A percentile compares a stretch with the other conserved stretches of the same genome.
phyloP scores from a whole-genome alignment of 2,797 vertebrate genomes.

The Sebastes steindachneri region DNA sequence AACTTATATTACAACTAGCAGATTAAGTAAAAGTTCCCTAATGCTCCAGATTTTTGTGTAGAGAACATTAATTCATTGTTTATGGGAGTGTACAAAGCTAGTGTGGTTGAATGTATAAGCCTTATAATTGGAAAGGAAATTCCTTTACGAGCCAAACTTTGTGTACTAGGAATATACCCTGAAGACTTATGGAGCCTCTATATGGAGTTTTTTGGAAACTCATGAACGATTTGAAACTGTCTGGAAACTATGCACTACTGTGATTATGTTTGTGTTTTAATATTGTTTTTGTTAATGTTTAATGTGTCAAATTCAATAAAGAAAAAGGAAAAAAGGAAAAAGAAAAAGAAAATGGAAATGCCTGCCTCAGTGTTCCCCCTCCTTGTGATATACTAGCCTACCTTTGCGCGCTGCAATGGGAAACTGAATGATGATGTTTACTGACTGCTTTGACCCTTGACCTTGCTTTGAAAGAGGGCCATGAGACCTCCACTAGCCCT shows the following conservation, averaged over 20 bases:
- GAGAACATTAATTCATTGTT: too few species aligned
- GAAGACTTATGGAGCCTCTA: not conserved
- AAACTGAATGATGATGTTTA: conserved; percentile 70
- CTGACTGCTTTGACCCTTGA: conserved; percentile 75
- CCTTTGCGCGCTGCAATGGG: conserved; percentile 31
- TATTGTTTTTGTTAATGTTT: not conserved
- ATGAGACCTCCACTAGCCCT: conserved; percentile 61
- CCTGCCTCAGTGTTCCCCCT: conserved; percentile 13
- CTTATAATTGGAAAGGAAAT: not conserved
- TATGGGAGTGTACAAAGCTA: too few species aligned
- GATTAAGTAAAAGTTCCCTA: too few species aligned
- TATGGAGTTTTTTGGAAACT: not conserved
- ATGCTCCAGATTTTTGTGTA: too few species aligned
- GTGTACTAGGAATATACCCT: not conserved
- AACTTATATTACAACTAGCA: too few species aligned
- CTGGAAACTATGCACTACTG: not conserved
- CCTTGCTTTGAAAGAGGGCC: conserved; percentile 74
- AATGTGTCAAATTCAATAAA: too few species aligned
- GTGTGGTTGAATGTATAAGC: not conserved
- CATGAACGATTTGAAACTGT: not conserved
- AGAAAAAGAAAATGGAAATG: not conserved
- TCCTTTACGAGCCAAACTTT: not conserved
- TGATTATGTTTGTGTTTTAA: not conserved
- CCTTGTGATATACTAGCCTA: conserved; percentile 1
- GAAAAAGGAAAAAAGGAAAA: too few species aligned